Percentiles rank a stretch among this genome's conserved stretches.
Evolutionary conservation across 2,888 invertebrate species (phyloP).

Genomic region (Chymomyza procnemis): DNA sequence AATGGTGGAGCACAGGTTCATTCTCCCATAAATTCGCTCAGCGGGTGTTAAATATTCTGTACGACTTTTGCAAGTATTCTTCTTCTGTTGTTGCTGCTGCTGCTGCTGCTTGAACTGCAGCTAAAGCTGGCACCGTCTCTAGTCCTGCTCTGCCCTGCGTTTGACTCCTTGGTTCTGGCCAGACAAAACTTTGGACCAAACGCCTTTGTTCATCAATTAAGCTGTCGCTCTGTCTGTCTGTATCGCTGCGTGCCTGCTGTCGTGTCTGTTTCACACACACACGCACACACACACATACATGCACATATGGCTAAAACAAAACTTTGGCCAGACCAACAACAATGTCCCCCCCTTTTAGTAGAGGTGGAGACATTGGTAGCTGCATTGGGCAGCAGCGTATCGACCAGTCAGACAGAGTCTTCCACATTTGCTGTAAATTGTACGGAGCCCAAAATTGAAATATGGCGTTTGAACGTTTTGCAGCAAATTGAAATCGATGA

Average conservation of each 20-base stretch:
- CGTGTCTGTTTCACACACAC: slow-evolving; percentile 14
- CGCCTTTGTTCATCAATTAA: slow-evolving; percentile 74
- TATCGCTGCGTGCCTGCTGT: slow-evolving; percentile 20
- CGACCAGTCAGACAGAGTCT: slow-evolving; percentile 8
- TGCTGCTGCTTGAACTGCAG: neutral
- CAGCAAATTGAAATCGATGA: slow-evolving; percentile 70
- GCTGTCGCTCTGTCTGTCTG: slow-evolving; percentile 50
- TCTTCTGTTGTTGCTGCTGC: neutral
- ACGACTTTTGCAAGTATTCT: slow-evolving; percentile 69
- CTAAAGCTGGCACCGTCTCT: slow-evolving; percentile 6
- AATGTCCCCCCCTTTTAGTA: slow-evolving; percentile 4
- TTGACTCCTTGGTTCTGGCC: slow-evolving; percentile 22
- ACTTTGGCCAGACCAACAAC: slow-evolving; percentile 1
- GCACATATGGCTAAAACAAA: neutral
- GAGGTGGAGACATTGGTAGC: slow-evolving; percentile 45
- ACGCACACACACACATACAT: slow-evolving; percentile 1
- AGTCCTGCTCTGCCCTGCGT: slow-evolving; percentile 35
- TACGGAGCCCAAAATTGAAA: slow-evolving; percentile 68
- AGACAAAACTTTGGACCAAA: slow-evolving; percentile 63
- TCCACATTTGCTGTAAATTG: slow-evolving; percentile 63
- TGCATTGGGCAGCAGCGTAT: neutral
- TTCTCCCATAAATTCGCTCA: slow-evolving; percentile 76
- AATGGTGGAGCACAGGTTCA: slow-evolving; percentile 70
- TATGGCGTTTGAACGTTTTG: slow-evolving; percentile 62
- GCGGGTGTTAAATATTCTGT: slow-evolving; percentile 74